phyloP scores from a whole-genome alignment of 2,113 vertebrate species.

The Apistogramma diplotaenia region DNA sequence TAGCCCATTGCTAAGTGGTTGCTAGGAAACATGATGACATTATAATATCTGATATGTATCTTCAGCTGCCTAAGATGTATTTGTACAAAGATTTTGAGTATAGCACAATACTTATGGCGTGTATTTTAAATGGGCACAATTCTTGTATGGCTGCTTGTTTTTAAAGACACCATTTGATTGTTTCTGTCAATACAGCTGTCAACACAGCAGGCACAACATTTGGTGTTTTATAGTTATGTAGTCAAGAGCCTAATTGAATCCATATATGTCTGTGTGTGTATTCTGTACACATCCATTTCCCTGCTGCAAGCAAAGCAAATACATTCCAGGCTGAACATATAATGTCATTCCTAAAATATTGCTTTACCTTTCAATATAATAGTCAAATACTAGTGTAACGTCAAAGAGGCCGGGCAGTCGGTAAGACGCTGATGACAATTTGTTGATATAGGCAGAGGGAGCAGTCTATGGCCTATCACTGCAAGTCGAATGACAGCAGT shows the following conservation, averaged over 20 bases:
- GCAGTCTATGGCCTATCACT: constrained; percentile 42
- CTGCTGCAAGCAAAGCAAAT: background rate
- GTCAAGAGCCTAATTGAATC: background rate
- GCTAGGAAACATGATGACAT: background rate
- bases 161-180: background rate
- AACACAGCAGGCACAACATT: background rate
- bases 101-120: background rate
- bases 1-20: background rate
- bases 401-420: constrained; percentile 29
- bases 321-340: background rate
- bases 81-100: background rate
- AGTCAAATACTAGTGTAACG: constrained; percentile 21
- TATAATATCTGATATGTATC: background rate
- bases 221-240: background rate
- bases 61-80: background rate
- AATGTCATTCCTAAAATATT: constrained; percentile 14
- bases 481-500: constrained; percentile 42
- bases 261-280: background rate
- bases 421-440: constrained; percentile 37
- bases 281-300: background rate
- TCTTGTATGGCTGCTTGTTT: background rate
- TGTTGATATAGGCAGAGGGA: constrained; percentile 50
- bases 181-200: background rate
- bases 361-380: constrained; percentile 31
- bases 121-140: background rate